A percentile compares a stretch with the other conserved stretches of the same genome.
phyloP scores from a whole-genome alignment of 2,113 vertebrate species.

The Trematomus loennbergii region DNA sequence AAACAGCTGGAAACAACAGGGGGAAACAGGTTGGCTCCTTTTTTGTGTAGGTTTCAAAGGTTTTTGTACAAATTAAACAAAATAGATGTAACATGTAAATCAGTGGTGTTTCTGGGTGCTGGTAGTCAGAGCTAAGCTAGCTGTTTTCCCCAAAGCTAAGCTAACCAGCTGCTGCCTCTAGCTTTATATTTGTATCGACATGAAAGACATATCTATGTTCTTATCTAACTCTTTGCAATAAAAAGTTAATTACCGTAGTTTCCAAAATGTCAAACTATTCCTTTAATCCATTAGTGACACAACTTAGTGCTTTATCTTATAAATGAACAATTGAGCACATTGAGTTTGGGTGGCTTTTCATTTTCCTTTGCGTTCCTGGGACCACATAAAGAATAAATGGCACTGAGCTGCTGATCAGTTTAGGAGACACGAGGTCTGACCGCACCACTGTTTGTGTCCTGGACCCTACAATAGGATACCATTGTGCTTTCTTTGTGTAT shows the following conservation, averaged over 20 bases:
- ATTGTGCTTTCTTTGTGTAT: conserved; percentile 65
- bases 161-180: conserved; percentile 11
- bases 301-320: conserved; percentile 1
- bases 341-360: conserved; percentile 22
- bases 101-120: background rate
- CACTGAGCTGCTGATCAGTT: conserved; percentile 48
- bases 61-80: too few relatives aligned
- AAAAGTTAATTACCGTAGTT: background rate
- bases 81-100: too few relatives aligned
- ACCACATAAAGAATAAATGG: conserved; percentile 2
- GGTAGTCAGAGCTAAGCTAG: background rate
- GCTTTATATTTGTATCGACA: background rate
- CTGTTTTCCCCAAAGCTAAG: background rate
- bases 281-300: conserved; percentile 1
- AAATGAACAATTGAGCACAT: conserved; percentile 14
- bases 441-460: conserved; percentile 54
- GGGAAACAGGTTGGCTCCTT: too few relatives aligned
- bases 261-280: conserved; percentile 2
- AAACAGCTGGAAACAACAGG: too few relatives aligned
- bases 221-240: background rate
- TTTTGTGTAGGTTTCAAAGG: too few relatives aligned
- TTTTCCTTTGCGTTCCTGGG: background rate
- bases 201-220: too few relatives aligned
- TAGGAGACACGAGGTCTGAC: conserved; percentile 76
- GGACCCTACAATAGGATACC: conserved; percentile 47